Evolutionary conservation across 92 coral and sea anemone species (phyloP).

Genomic region (Porites divaricata): DNA sequence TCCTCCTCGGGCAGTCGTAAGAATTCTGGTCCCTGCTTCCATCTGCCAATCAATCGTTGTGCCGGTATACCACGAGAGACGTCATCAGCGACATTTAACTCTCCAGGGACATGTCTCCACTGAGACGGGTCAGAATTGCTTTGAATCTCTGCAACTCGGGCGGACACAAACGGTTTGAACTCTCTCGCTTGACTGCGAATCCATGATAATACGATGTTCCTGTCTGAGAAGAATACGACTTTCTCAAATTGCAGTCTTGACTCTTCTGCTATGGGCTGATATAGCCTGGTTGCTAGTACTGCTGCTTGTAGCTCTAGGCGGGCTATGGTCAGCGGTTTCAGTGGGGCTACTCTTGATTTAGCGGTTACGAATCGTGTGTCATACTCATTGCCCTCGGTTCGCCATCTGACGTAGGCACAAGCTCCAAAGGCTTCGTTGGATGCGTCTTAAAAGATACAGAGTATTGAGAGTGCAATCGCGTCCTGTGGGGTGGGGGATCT

Average conservation of each 20-base stretch:
- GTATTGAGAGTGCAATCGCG: conserved; percentile 35
- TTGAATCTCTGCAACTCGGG: conserved; percentile 44
- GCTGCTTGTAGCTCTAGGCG: conserved; percentile 48
- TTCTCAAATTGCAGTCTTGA: conserved; percentile 51
- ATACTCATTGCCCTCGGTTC: not conserved
- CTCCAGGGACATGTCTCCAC: conserved; percentile 60
- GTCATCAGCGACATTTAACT: conserved; percentile 55
- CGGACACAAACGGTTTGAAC: conserved; percentile 60
- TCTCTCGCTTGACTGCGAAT: conserved; percentile 56
- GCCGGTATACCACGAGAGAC: conserved; percentile 51
- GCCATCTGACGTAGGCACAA: conserved; percentile 56
- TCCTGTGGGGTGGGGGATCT: conserved; percentile 35
- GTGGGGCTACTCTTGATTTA: conserved; percentile 55
- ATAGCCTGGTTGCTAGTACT: conserved; percentile 43
- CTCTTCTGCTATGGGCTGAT: conserved; percentile 52
- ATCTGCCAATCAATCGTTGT: conserved; percentile 43
- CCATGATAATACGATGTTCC: conserved; percentile 51
- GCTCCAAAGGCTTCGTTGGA: conserved; percentile 59
- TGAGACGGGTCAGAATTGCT: conserved; percentile 48
- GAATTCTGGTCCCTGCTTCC: conserved; percentile 44
- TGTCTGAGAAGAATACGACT: conserved; percentile 57
- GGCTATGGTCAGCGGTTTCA: conserved; percentile 36
- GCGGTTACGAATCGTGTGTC: conserved; percentile 34
- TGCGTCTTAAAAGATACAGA: conserved; percentile 68
- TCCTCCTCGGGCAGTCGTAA: conserved; percentile 42